phyloP scores from a whole-genome alignment of 2,888 invertebrate genomes.

The Diplazon laetatorius region DNA sequence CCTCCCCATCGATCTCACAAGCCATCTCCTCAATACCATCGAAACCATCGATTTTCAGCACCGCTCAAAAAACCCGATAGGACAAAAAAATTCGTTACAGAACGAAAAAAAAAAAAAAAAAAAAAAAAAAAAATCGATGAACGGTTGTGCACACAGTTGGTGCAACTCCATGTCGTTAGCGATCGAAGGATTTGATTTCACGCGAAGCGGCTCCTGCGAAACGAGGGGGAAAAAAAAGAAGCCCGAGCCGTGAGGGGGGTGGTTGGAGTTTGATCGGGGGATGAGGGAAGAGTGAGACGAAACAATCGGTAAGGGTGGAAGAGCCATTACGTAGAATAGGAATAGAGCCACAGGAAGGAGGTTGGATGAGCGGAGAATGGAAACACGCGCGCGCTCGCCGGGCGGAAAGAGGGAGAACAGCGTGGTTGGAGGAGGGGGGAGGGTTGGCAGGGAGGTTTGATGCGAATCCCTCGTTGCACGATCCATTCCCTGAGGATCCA shows the following conservation, averaged over 20 bases:
- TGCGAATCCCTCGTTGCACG: conserved; percentile 51
- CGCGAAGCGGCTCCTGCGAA: not conserved
- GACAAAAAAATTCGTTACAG: too few species aligned
- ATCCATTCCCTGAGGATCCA: conserved; percentile 65
- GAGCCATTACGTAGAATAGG: conserved; percentile 22
- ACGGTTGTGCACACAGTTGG: not conserved
- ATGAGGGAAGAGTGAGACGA: conserved; percentile 51
- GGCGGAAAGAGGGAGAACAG: too few species aligned
- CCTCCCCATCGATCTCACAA: too few species aligned
- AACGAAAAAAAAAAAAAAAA: not conserved
- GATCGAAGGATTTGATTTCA: conserved; percentile 15
- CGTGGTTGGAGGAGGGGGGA: too few species aligned
- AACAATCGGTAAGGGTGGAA: conserved; percentile 53
- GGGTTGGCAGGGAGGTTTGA: too few species aligned
- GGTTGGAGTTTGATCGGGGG: too few species aligned
- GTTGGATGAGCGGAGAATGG: conserved; percentile 31
- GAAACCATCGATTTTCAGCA: too few species aligned
- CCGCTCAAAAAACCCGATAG: too few species aligned
- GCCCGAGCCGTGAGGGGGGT: conserved; percentile 14
- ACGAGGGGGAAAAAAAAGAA: conserved; percentile 27
- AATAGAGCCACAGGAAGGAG: not conserved
- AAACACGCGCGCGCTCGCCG: too few species aligned
- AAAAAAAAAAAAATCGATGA: not conserved
- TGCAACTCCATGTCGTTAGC: not conserved
- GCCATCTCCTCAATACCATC: too few species aligned